These are phyloP conservation scores for Xanthia icteritia DNA, from an alignment of 2,888 invertebrate genomes.

Conservation along the genomic window DNA sequence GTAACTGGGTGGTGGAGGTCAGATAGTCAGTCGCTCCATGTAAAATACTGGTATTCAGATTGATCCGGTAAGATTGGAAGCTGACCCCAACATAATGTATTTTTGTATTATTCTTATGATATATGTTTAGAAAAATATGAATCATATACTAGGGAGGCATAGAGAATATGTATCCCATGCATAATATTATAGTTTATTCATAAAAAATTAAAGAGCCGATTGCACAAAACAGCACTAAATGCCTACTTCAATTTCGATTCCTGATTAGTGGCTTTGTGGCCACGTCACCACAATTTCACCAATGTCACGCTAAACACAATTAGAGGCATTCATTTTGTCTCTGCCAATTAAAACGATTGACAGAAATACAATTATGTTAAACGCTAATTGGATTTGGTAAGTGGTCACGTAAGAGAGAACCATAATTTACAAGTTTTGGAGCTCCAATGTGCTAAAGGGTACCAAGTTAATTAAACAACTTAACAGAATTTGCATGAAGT, in stretches of 20 bases:
- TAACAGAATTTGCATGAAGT: neutral
- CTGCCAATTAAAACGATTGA: conserved; percentile 15
- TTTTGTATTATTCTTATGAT: neutral
- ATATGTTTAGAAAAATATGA: neutral
- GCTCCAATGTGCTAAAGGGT: neutral
- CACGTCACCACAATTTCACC: neutral
- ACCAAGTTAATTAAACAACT: too few relatives aligned
- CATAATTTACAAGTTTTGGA: neutral
- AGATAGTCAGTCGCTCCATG: too few relatives aligned
- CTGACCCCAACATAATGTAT: neutral
- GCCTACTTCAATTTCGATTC: neutral
- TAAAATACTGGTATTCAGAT: too few relatives aligned
- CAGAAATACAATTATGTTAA: conserved; percentile 11
- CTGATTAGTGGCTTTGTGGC: neutral
- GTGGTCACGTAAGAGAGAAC: neutral
- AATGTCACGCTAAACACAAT: conserved; percentile 27
- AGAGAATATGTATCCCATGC: neutral
- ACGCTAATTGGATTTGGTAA: neutral
- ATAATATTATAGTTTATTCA: neutral
- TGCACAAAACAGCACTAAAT: neutral
- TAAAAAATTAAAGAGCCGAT: neutral
- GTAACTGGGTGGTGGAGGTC: too few relatives aligned
- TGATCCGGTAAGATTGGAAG: too few relatives aligned
- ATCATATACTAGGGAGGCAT: neutral
- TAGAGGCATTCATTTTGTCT: conserved; percentile 9